Base-by-base conservation (phyloP, 2,797 vertebrate genomes). In the Sandelia bainsii region DNA sequence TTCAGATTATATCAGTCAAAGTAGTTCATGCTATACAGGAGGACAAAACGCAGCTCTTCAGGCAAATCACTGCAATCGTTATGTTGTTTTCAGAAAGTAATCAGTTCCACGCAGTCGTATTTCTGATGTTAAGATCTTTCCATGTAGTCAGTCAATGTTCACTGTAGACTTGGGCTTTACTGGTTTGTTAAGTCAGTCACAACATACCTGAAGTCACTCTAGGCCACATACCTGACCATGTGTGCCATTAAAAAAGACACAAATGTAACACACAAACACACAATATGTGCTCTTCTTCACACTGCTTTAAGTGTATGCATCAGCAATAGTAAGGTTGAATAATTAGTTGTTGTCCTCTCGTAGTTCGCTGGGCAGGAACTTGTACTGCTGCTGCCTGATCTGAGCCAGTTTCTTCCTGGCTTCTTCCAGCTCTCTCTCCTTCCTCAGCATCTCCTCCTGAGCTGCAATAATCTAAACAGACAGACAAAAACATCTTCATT, bases 311-410 rank as follows among this genome's bases (percentile, higher is more conserved):
- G 48, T 1, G 1, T 20, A 50, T 2, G 62, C 49, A 68, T 53
- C 49, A 34, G 63, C 4, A 46, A 46, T 3, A 13, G 13, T 16
- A 16, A 13, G n/a, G 65, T 29, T 39, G 14, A n/a, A 12, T 20
- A 0, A n/a, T 75, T 94, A 99, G 89, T 96, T 95, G 88, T 94
- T 94, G 56, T 99, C 98, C 83, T 99, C 98, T 78, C 98, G 95
- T 40, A 99, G 93, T 81, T 98, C 98, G 0, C 95, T 98, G 67
- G 98, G 98, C 49, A 99, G 90, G 87, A 99, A 99, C 88, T 99
- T 99, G 92, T 99, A 99, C 91, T 99, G 98, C 89, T 99, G 98
- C 90, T 99, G 98, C 70, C 98, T 95, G 85, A 99, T 99, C 91
- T 99, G 98, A 73, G 98, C 97, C 85, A 99, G 93, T 54, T 99